Conservation (phyloP, 2,888 invertebrate species). For the Himalopsyche kuldschensis region DNA sequence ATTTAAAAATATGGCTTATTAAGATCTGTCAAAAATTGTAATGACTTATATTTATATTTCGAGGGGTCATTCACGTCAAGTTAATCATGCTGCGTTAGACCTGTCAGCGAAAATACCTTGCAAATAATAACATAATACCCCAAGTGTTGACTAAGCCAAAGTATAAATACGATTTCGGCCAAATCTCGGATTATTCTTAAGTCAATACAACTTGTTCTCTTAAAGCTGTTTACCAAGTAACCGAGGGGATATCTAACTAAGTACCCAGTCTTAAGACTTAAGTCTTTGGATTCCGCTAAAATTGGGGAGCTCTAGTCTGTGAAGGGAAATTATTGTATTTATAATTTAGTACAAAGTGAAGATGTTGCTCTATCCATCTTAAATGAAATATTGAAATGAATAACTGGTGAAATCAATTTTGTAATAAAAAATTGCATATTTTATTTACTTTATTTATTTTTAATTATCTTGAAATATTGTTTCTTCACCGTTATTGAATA, state of each 20-base stretch:
- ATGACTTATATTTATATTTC: not conserved
- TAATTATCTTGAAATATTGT: no score
- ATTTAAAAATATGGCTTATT: no score
- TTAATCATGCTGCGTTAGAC: not conserved
- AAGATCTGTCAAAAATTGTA: not conserved
- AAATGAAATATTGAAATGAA: no score
- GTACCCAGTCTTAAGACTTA: not conserved
- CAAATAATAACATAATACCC: not conserved
- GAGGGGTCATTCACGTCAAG: not conserved
- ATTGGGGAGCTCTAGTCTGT: not conserved
- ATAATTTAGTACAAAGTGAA: no score
- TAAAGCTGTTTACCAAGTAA: constrained; percentile 1
- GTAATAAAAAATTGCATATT: no score
- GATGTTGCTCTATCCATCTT: no score
- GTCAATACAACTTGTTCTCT: not conserved
- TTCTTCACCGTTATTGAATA: no score
- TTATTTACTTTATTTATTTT: no score
- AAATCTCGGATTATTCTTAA: not conserved
- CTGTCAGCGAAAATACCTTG: not conserved
- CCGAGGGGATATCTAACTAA: not conserved
- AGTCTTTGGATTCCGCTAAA: not conserved
- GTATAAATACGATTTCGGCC: not conserved
- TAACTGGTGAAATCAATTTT: no score
- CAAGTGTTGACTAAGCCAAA: not conserved
- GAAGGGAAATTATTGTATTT: no score